A percentile compares a stretch with the other conserved stretches of the same genome.
These are phyloP conservation scores for Lathamus discolor DNA, from an alignment of 2,113 vertebrate genomes.

Conservation along the genomic window DNA sequence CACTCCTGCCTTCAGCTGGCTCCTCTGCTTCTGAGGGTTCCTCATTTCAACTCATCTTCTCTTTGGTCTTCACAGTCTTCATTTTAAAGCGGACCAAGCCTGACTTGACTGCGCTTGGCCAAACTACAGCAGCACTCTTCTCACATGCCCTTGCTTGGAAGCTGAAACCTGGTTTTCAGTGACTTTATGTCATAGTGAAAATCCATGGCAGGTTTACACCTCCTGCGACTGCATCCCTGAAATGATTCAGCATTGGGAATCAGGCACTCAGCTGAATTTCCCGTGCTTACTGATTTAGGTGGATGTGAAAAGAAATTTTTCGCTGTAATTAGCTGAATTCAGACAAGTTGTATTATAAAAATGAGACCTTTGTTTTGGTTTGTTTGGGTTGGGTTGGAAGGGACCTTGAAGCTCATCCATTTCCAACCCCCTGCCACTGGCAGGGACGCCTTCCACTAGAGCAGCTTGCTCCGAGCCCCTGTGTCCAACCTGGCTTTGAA, in stretches of 20 bases:
- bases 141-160: not conserved
- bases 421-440: not conserved
- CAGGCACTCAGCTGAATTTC: not conserved
- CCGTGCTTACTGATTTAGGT: not conserved
- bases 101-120: not conserved
- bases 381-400: not conserved
- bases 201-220: not conserved
- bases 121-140: not conserved
- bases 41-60: not conserved
- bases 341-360: not conserved
- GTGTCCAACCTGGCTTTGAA: not conserved
- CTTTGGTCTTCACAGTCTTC: not conserved
- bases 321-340: not conserved
- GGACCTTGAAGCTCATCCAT: not conserved
- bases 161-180: accelerated
- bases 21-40: not conserved
- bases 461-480: not conserved
- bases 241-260: not conserved
- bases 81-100: not conserved
- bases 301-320: not conserved
- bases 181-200: accelerated
- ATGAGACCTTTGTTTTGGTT: not conserved
- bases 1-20: not conserved
- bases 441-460: not conserved
- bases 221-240: not conserved